Base-by-base conservation (phyloP, 2,113 vertebrate species). In the Prunella himalayana region DNA sequence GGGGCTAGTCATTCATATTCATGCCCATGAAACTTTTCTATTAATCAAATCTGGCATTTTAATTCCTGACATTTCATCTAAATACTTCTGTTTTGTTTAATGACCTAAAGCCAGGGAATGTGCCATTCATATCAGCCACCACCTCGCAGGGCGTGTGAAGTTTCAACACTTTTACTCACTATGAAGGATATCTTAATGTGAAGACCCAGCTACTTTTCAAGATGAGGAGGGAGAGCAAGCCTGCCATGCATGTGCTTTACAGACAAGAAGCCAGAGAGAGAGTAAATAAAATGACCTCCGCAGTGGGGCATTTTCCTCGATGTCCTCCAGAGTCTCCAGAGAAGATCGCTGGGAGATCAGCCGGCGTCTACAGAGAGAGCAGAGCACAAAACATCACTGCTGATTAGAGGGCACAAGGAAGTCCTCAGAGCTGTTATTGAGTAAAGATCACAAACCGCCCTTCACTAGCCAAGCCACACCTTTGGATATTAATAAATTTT, bases 261-360 rank as follows among this genome's bases (percentile, higher is more conserved):
- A 35, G 20, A 86, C 49, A 82, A 85, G 31, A 31, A 81, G 66
- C 10, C 44, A 87, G 81, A 75, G 31, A 92, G 35, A 82, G 6
- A 87, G 80, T 24, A 90, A 92, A 83, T 56, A 42, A 76, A 92
- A 79, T 89, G 95, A 99, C 99, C 99, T 99, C 95, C 99, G 98
- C 31, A 99, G 98, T 45, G 99, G 99, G 90, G 99, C 99, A 11
- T 99, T 99, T 97, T 99, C 99, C 97, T 99, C 99, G 33, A 99
- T 99, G 96, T 99, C 99, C 97, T 99, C 99, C 96, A 99, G 97
- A 69, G 99, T 99, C 97, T 99, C 99, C 95, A 99, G 97, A 51
- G 99, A 99, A 17, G 99, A 99, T 85, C 99, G 98, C 97, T 99
- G 99, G 54, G 99, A 99, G 97, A 99, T 99, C 93, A 99, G 98